Conservation (phyloP, 2,113 vertebrate genomes). For the Pygoscelis antarcticus region DNA sequence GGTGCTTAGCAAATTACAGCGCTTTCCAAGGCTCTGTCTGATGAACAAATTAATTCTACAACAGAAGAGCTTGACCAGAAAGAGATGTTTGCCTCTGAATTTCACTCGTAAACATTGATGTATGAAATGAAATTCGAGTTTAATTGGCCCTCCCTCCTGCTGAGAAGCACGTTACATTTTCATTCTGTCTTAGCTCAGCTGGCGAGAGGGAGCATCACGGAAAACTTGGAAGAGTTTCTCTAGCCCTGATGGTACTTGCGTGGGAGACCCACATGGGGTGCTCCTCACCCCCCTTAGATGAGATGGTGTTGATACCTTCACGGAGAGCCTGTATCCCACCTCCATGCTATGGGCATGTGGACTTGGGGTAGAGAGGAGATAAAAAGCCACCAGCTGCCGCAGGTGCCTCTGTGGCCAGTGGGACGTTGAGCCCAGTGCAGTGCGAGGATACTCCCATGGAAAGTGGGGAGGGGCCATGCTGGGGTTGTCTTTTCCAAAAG, state of each 20-base stretch:
- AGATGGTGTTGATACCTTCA: background rate
- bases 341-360: background rate
- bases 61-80: conserved; percentile 34
- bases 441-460: background rate
- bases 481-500: background rate
- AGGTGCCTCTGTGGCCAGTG: background rate
- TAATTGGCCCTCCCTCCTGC: conserved; percentile 2
- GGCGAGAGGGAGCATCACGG: background rate
- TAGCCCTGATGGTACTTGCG: background rate
- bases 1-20: conserved; percentile 36
- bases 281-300: background rate
- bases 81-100: conserved; percentile 20
- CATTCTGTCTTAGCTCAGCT: background rate
- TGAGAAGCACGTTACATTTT: background rate
- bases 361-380: background rate
- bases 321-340: background rate
- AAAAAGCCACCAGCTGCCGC: background rate
- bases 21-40: background rate
- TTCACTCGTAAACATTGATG: conserved; percentile 23
- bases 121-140: background rate
- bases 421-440: background rate
- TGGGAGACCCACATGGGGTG: background rate
- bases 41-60: conserved; percentile 44
- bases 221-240: background rate
- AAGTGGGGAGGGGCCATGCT: background rate